Evolutionary conservation across 2,888 invertebrate genomes (phyloP).

Genomic region (Drosophila macrothrix): DNA sequence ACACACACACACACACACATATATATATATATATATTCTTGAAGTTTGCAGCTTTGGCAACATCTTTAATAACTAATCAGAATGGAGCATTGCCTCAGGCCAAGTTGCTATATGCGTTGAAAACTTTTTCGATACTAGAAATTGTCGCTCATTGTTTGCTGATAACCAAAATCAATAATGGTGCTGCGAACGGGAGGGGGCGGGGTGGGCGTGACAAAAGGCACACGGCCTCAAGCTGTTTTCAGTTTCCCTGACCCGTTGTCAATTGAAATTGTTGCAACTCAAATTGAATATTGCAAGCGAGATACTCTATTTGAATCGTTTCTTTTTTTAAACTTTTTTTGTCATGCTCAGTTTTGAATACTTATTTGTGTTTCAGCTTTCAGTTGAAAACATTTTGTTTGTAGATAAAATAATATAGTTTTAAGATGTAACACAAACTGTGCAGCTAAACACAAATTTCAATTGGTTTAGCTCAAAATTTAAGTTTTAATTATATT

Average conservation of each 20-base stretch:
- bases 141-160: conserved; percentile 63
- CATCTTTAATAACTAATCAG: conserved; percentile 72
- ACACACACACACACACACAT: conserved; percentile 1
- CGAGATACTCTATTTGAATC: conserved; percentile 27
- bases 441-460: no score
- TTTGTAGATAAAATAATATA: background rate
- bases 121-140: conserved; percentile 60
- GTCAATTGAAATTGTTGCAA: conserved; percentile 29
- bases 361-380: background rate
- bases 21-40: background rate
- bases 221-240: conserved; percentile 21
- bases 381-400: background rate
- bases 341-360: background rate
- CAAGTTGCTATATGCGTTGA: conserved; percentile 13
- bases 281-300: background rate
- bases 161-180: conserved; percentile 65
- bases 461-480: background rate
- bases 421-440: no score
- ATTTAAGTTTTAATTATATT: background rate
- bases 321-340: no score
- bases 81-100: conserved; percentile 35
- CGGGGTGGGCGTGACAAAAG: conserved; percentile 21
- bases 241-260: conserved; percentile 24
- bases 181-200: conserved; percentile 3
- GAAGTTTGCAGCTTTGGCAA: conserved; percentile 42